Conservation (phyloP, 1,140 invertebrate species). For the Brachionus sp. region DNA sequence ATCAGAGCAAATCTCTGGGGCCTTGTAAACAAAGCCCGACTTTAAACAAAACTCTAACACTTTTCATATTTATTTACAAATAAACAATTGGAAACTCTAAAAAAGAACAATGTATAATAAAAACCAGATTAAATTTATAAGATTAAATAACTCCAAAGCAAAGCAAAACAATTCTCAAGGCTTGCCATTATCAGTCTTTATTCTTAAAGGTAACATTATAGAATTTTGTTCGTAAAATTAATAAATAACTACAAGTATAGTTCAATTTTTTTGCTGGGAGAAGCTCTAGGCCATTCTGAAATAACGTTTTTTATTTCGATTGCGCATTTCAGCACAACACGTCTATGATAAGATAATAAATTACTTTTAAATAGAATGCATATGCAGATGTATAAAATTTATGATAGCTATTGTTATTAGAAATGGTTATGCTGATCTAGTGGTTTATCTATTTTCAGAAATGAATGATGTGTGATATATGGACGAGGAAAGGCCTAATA, state of each 20-base stretch:
- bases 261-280: neutral
- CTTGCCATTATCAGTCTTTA: slow-evolving; percentile 1
- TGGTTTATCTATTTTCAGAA: no score
- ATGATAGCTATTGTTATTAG: neutral
- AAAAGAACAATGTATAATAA: neutral
- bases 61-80: slow-evolving; percentile 5
- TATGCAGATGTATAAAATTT: neutral
- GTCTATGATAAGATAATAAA: neutral
- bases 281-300: neutral
- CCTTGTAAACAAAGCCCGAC: neutral
- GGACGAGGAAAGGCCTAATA: no score
- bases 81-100: neutral
- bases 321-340: neutral
- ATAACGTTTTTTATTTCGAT: neutral
- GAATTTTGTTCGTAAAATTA: neutral
- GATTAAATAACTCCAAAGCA: neutral
- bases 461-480: no score
- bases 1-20: neutral
- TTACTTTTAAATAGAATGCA: neutral
- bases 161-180: neutral
- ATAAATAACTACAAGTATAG: neutral
- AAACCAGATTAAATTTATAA: neutral
- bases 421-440: neutral
- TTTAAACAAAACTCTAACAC: neutral
- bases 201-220: neutral